Conservation (phyloP, 2,113 vertebrate genomes). For the Manacus vitellinus region DNA sequence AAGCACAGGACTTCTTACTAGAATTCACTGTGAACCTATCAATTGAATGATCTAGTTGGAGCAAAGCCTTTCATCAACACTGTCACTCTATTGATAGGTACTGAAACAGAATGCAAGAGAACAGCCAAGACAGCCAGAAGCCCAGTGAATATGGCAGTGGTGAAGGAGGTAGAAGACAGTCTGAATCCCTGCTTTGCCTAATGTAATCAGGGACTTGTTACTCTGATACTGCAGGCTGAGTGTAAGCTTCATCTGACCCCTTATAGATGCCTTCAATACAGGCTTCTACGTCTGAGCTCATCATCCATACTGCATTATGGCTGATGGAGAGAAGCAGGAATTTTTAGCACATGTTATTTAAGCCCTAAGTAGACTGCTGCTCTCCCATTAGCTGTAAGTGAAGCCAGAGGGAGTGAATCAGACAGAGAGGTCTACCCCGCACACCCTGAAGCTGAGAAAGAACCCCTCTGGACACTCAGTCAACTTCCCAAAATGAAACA, state of each 20-base stretch:
- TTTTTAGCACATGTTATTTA: background rate
- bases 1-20: background rate
- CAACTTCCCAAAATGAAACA: background rate
- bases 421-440: background rate
- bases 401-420: background rate
- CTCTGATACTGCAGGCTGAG: background rate
- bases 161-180: slow-evolving; percentile 36
- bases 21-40: background rate
- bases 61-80: background rate
- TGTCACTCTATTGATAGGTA: background rate
- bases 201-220: background rate
- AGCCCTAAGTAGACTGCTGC: background rate
- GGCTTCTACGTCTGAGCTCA: background rate
- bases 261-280: background rate
- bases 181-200: background rate
- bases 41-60: background rate
- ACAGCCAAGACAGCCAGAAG: slow-evolving; percentile 3
- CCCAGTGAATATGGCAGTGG: background rate
- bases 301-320: background rate
- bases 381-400: background rate
- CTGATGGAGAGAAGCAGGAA: background rate
- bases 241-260: background rate
- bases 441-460: background rate
- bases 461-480: background rate
- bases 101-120: background rate